Conservation (phyloP, 2,797 vertebrate species). For the Loriculus beryllinus region DNA sequence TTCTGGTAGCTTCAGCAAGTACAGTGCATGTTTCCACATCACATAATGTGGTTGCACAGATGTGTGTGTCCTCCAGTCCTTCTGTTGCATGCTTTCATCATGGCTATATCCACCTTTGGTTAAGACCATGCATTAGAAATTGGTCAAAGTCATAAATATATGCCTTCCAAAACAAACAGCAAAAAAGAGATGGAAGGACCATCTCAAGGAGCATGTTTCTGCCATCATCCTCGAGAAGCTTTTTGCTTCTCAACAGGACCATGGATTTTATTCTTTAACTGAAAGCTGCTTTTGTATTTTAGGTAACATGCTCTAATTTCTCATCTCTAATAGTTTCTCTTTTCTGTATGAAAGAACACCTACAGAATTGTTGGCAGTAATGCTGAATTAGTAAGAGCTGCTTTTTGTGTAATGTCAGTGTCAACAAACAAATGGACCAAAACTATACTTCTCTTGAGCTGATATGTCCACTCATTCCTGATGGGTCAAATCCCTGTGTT, state of each 20-base stretch:
- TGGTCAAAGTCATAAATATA: background rate
- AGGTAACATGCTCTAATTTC: background rate
- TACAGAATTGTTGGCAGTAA: background rate
- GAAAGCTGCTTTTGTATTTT: background rate
- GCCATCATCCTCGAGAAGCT: background rate
- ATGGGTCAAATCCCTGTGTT: background rate
- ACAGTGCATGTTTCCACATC: background rate
- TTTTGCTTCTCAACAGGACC: background rate
- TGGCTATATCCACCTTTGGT: background rate
- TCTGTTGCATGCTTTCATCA: background rate
- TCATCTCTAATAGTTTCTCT: background rate
- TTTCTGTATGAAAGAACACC: background rate
- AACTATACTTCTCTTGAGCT: background rate
- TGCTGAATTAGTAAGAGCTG: background rate
- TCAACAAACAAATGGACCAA: background rate
- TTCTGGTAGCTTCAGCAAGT: background rate
- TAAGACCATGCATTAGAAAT: background rate
- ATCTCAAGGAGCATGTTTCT: background rate
- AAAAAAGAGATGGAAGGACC: background rate
- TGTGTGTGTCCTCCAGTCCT: background rate
- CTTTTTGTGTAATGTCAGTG: background rate
- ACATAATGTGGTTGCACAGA: background rate
- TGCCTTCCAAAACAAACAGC: background rate
- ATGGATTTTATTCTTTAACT: background rate
- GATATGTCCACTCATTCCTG: background rate